Conservation (phyloP, 1,140 invertebrate genomes). For the Contarinia nasturtii region DNA sequence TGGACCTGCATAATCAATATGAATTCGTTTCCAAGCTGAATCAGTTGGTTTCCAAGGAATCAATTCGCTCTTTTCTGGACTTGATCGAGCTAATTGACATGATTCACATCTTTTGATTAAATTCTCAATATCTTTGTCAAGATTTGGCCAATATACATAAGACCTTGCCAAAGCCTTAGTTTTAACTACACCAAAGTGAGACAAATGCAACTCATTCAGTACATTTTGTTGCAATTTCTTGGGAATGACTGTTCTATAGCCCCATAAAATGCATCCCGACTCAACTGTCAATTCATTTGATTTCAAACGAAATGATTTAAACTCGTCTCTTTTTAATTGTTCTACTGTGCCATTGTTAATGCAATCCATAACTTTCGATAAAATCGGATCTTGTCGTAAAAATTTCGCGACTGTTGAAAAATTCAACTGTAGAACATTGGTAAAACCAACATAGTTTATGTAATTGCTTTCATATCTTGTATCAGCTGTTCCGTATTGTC, state of each 20-base stretch:
- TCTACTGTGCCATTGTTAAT: conserved; percentile 3
- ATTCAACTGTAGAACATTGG: no score
- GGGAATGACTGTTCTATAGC: conserved; percentile 4
- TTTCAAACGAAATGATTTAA: conserved; percentile 6
- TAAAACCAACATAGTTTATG: no score
- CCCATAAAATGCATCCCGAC: conserved; percentile 7
- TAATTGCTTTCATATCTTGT: no score
- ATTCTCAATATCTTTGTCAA: no score
- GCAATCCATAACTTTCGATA: conserved; percentile 5
- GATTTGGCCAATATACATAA: no score
- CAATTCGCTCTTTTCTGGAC: conserved; percentile 3
- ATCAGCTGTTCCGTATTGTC: background rate
- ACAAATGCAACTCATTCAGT: background rate
- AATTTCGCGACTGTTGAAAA: no score
- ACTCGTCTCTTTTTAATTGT: conserved; percentile 1
- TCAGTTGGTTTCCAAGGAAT: conserved; percentile 3
- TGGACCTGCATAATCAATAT: conserved; percentile 1
- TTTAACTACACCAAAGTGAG: no score
- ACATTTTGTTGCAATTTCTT: conserved; percentile 2
- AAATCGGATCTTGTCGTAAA: conserved; percentile 4
- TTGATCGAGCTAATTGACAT: conserved; percentile 1
- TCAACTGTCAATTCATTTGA: conserved; percentile 8
- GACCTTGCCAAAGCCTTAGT: no score
- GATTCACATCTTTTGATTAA: background rate
- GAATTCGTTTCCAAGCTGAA: conserved; percentile 4